phyloP scores from a whole-genome alignment of 2,888 invertebrate genomes.

The Microchrysa polita region DNA sequence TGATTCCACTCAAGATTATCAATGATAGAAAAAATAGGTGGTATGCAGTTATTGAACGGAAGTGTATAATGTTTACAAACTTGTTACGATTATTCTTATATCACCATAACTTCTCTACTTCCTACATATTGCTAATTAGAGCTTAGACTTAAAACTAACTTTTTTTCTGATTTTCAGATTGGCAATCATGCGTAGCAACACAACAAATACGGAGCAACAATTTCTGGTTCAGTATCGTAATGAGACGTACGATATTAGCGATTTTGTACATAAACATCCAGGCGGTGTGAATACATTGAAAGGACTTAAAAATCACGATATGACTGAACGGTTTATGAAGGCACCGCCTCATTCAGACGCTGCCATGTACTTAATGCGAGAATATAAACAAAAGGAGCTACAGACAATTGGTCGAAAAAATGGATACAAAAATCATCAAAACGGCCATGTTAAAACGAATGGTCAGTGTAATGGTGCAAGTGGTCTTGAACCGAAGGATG shows the following conservation, averaged over 20 bases:
- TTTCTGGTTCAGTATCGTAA: conserved; percentile 64
- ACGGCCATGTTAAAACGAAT: not conserved
- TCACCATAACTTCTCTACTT: too few species aligned
- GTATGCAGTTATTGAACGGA: not conserved
- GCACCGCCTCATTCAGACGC: conserved; percentile 63
- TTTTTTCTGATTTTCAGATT: not conserved
- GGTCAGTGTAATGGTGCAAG: not conserved
- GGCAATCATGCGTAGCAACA: too few species aligned
- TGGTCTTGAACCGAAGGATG: not conserved
- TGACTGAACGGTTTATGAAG: conserved; percentile 59
- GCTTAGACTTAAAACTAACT: too few species aligned
- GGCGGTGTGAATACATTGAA: conserved; percentile 75
- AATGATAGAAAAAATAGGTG: too few species aligned
- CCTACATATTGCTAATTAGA: too few species aligned
- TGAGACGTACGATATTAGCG: conserved; percentile 71
- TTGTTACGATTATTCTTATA: too few species aligned
- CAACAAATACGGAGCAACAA: not conserved
- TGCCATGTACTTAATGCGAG: conserved; percentile 63
- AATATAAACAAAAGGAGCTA: conserved; percentile 57
- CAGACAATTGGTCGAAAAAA: not conserved
- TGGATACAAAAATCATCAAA: conserved; percentile 32
- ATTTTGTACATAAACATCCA: conserved; percentile 77
- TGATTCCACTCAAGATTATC: too few species aligned
- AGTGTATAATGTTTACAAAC: not conserved
- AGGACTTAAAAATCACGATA: conserved; percentile 57